Evolutionary conservation across 2,797 vertebrate species (phyloP), one percentile per base, ranked within the genome.

Genomic region (Aphelocoma californica): DNA sequence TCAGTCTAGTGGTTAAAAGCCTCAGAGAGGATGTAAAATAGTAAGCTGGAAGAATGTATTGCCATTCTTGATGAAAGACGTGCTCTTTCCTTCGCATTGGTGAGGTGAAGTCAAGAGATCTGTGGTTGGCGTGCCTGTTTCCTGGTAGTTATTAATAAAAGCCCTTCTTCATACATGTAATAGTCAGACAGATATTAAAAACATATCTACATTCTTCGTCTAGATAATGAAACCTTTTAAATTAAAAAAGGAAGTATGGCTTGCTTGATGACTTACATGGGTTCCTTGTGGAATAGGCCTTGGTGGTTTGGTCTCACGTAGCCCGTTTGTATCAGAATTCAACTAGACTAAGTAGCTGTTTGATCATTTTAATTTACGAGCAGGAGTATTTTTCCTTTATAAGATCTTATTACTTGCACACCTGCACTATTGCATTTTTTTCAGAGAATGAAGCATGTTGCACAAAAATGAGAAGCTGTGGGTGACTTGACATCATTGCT

Each of bases 1-100:
- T 86, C 83, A 62, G 87, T 62, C 81, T 77, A 31, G 92, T 92
- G 92, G 80, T 92, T 89, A 48, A 91, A 95, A 91, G 90, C 42
- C 44, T 51, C 66, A 21, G 71, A 87, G 92, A 70, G 60, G 51
- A 88, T 79, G 65, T 64, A 71, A 81, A 94, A 61, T 7, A 66
- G 45, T 61, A 81, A 67, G 31, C 45, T 82, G 67, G 81, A 77
- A 25, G 89, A 93, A 94, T 86, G 57, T 50, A 24, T 91, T 91
- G 77, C 56, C 45, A 6, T 64, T 69, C 54, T 24, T 7, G 44
- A 73, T 94, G 91, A 83, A 79, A 91, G 91, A 72, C 1, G 0
- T 6, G 69, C 20, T 31, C 48, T 66, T 36, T 64, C 23, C 61
- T 75, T 64, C 0, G 0, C 26, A 3, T 72, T 0, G 3, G 26